Evolutionary conservation across 2,888 invertebrate species (phyloP).

Genomic region (Bombylius major): DNA sequence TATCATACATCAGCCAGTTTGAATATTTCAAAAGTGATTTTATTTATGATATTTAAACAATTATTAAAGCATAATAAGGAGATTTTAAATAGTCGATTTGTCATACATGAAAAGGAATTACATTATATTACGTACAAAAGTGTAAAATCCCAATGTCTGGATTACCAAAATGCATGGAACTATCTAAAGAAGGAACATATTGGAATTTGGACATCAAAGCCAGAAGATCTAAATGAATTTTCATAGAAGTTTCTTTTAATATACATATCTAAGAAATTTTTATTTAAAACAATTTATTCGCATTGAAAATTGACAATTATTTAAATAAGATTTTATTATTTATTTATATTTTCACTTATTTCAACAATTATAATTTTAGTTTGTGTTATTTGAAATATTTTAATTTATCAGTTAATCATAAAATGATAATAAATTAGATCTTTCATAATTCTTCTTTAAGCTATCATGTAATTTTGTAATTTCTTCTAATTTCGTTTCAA

Average conservation of each 20-base stretch:
- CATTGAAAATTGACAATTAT: too few relatives aligned
- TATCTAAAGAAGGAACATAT: slow-evolving; percentile 40
- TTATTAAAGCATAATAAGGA: slow-evolving; percentile 30
- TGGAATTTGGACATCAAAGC: slow-evolving; percentile 44
- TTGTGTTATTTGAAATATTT: too few relatives aligned
- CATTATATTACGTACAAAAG: slow-evolving; percentile 18
- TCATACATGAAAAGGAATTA: slow-evolving; percentile 5
- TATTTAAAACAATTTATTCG: too few relatives aligned
- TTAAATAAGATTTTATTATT: too few relatives aligned
- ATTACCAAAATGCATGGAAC: slow-evolving; percentile 37
- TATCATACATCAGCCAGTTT: slow-evolving; percentile 37
- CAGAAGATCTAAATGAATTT: slow-evolving; percentile 19
- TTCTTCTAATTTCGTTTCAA: slow-evolving; percentile 68
- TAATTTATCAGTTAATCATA: background rate
- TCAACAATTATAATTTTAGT: too few relatives aligned
- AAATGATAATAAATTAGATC: slow-evolving; percentile 52
- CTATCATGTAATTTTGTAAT: slow-evolving; percentile 68
- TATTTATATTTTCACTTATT: too few relatives aligned
- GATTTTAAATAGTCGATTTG: slow-evolving; percentile 13
- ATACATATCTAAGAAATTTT: too few relatives aligned
- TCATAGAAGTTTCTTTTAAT: background rate
- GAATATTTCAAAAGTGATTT: slow-evolving; percentile 42
- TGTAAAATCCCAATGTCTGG: slow-evolving; percentile 20
- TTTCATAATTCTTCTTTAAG: slow-evolving; percentile 60
- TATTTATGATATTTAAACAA: slow-evolving; percentile 40